These are phyloP conservation scores for Ichneumoninae sp. DNA, from an alignment of 2,888 invertebrate species.

Conservation along the genomic window DNA sequence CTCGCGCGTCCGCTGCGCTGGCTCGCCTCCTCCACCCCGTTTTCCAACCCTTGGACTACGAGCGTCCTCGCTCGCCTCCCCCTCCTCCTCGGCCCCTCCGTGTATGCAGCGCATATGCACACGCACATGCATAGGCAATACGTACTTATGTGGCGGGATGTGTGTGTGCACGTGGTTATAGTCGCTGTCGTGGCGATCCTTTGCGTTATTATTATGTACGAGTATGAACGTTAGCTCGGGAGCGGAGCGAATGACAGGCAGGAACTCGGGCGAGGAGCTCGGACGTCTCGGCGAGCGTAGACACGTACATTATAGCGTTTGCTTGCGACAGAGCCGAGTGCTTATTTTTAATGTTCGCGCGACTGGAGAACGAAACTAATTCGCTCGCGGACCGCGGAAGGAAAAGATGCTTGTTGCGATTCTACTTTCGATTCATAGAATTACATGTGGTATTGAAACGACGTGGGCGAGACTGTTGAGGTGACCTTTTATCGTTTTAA, in stretches of 20 bases:
- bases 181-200: conserved; percentile 21
- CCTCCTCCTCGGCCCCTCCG: conserved; percentile 26
- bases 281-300: conserved; percentile 11
- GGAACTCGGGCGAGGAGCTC: not conserved
- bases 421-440: no score
- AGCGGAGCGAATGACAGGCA: not conserved
- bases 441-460: no score
- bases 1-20: conserved; percentile 61
- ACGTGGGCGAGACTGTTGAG: no score
- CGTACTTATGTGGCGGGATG: conserved; percentile 17
- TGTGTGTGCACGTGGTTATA: not conserved
- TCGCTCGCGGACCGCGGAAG: no score
- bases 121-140: conserved; percentile 8
- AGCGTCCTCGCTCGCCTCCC: conserved; percentile 46
- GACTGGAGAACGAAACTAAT: not conserved
- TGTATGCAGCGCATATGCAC: conserved; percentile 44
- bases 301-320: conserved; percentile 8
- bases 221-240: not conserved
- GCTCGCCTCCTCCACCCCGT: conserved; percentile 57
- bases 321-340: not conserved
- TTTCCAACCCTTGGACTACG: conserved; percentile 58
- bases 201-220: conserved; percentile 47
- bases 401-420: no score
- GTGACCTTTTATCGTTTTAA: no score
- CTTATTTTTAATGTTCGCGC: conserved; percentile 64